Conservation (phyloP, 2,888 invertebrate species). For the Kuschelorhynchus macadamiae region DNA sequence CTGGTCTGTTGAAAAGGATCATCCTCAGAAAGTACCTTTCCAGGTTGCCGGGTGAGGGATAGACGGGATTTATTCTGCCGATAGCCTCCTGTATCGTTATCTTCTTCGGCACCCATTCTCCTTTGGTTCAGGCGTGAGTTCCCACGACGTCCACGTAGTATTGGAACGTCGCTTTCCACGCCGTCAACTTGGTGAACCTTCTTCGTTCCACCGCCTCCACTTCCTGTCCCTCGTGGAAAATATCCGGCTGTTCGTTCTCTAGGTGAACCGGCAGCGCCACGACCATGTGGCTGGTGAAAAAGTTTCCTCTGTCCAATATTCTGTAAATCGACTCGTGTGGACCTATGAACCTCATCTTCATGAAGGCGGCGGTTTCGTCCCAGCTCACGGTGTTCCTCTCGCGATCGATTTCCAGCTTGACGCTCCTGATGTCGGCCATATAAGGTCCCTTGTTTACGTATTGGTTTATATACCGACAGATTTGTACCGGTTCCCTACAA, state of each 20-base stretch:
- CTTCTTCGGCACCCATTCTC: constrained; percentile 5
- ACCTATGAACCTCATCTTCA: background rate
- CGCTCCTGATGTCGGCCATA: too few relatives aligned
- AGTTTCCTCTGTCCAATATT: background rate
- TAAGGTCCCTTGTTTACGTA: background rate
- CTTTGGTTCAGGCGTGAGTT: background rate
- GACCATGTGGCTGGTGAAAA: background rate
- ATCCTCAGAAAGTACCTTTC: constrained; percentile 6
- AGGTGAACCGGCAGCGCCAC: constrained; percentile 3
- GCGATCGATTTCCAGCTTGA: background rate
- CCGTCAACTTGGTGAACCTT: background rate
- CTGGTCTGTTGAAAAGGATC: background rate
- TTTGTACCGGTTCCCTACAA: background rate
- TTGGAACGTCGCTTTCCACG: background rate
- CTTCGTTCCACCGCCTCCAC: background rate
- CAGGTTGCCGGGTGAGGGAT: background rate
- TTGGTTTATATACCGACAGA: background rate
- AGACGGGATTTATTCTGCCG: background rate
- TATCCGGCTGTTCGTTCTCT: background rate
- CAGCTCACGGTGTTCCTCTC: background rate
- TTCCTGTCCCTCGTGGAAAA: background rate
- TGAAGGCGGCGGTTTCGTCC: background rate
- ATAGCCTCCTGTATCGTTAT: background rate
- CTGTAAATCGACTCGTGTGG: background rate
- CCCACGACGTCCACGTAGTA: constrained; percentile 1